Conservation (phyloP, 2,113 vertebrate species). For the Dicerorhinus sumatrensis region DNA sequence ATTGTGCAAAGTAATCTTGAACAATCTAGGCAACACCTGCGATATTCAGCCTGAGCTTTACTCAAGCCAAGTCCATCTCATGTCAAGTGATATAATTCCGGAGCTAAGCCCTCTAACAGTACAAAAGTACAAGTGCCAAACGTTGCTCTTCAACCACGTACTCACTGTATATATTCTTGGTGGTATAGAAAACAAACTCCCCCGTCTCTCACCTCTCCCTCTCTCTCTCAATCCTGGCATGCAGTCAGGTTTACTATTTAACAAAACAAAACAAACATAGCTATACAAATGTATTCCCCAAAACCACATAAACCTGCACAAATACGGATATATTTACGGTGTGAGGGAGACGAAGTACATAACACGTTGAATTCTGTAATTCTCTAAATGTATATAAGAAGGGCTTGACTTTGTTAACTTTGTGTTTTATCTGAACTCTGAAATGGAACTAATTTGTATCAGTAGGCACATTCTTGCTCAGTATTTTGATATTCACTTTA, state of each 20-base stretch:
- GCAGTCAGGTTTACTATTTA: background rate
- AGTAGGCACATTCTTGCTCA: background rate
- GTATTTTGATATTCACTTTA: constrained; percentile 22
- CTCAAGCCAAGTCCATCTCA: background rate
- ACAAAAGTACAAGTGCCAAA: background rate
- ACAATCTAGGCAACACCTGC: background rate
- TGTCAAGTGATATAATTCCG: background rate
- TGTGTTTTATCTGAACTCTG: constrained; percentile 29
- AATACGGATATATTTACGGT: background rate
- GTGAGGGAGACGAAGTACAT: background rate
- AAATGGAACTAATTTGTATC: background rate
- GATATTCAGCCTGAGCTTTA: background rate
- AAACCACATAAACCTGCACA: background rate
- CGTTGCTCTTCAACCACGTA: background rate
- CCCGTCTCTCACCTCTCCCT: background rate
- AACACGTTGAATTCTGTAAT: background rate
- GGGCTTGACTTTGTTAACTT: background rate
- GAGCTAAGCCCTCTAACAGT: background rate
- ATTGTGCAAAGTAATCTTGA: background rate
- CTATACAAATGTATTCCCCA: background rate
- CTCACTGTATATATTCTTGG: background rate
- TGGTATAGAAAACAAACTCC: background rate
- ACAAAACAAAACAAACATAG: background rate
- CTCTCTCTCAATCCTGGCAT: background rate
- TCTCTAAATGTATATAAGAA: background rate